Base-by-base conservation (phyloP, 1,140 invertebrate genomes). In the Drosophila athabasca region DNA sequence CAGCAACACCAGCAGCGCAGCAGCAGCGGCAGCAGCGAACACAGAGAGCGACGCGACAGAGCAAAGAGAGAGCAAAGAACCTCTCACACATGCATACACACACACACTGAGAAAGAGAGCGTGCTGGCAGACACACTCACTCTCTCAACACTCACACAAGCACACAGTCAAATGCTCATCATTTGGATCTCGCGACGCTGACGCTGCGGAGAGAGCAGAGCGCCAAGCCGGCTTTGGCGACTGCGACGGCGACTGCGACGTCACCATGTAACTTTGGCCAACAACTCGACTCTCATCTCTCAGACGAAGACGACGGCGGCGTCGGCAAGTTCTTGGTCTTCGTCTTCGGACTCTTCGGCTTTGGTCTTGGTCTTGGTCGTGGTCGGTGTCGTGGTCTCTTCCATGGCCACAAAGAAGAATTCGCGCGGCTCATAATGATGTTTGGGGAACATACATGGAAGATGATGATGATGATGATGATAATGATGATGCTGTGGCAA, bases 251-350 rank as follows among this genome's bases (percentile, higher is more conserved):
- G 44, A 44, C 66, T 17, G 74, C 62, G 71, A 53, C 68, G 62
- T 43, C 43, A 69, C 64, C 62, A 66, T 84, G 81, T 85, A 87
- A 85, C 68, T 85, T 85, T 85, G 81, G 81, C 61, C 67, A 82
- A 74, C 73, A 62, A 62, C 59, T 53, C 64, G 50, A 61, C 79
- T 70, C 65, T 82, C 75, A 76, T 66, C 76, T 83, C 81, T 85
- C 81, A 81, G 73, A 76, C 77, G 75, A 72, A 71, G 69, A 77
- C 74, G 70, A 61, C 68, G 74, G 76, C 43, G 65, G 44, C 62
- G 51, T 51, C 64, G 80, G 80, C 82, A 85, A 87, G 81, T 85
- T 85, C 82, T 85, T 85, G 76, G 81, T 76, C 65, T 39, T 68
- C 61, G 65, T 39, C 60, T 39, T 39, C 11, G 35, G 35, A 39